A percentile compares a stretch with the other conserved stretches of the same genome.
These are phyloP conservation scores for Drosophila fuyamai DNA, from an alignment of 1,140 invertebrate genomes.

Conservation along the genomic window DNA sequence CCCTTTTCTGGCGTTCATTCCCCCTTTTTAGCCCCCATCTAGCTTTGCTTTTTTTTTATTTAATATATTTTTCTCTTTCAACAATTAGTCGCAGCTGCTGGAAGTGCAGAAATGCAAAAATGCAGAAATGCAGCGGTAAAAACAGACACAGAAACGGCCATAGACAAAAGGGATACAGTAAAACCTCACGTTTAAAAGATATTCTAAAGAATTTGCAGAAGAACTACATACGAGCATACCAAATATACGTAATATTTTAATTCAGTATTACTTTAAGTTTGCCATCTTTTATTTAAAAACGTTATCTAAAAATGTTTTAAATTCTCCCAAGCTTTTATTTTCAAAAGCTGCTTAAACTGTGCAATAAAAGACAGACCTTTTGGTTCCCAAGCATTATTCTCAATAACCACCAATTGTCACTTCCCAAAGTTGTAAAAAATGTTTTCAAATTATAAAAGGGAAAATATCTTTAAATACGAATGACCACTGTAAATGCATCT, in stretches of 20 bases:
- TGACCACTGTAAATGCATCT: conserved; percentile 23
- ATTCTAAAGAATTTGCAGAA: background rate
- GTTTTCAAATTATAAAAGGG: too few species aligned
- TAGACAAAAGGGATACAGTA: conserved; percentile 53
- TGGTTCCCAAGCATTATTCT: too few species aligned
- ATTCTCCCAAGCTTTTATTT: too few species aligned
- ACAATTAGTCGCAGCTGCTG: conserved; percentile 65
- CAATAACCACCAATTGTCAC: too few species aligned
- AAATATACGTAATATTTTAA: too few species aligned
- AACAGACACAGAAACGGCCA: conserved; percentile 7
- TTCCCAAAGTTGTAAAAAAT: too few species aligned
- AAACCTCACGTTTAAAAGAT: background rate
- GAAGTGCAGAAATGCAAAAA: conserved; percentile 33
- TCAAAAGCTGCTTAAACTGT: too few species aligned
- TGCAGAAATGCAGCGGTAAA: conserved; percentile 24
- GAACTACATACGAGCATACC: background rate
- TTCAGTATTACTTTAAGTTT: too few species aligned
- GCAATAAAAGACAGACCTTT: too few species aligned
- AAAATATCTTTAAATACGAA: background rate
- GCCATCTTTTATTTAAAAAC: too few species aligned
- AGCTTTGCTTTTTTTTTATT: background rate
- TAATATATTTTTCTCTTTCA: conserved; percentile 30
- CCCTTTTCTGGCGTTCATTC: background rate
- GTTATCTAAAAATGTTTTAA: too few species aligned
- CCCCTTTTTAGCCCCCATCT: background rate